Evolutionary conservation across 1,140 invertebrate species (phyloP).

Genomic region (Coenobita brevimanus): DNA sequence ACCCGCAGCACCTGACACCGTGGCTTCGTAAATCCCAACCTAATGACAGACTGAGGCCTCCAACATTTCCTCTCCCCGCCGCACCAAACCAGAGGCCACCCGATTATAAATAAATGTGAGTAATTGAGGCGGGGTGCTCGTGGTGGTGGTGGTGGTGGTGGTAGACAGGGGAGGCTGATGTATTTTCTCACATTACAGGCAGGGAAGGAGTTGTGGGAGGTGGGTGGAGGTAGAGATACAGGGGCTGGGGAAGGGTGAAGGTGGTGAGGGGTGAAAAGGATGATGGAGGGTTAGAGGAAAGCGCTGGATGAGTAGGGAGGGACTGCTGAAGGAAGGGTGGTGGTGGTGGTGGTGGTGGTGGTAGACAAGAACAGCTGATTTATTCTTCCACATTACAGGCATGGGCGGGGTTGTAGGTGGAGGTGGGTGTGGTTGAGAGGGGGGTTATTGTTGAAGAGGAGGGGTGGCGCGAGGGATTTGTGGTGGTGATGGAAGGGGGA

Average conservation of each 20-base stretch:
- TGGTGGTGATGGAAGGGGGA: background rate
- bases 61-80: background rate
- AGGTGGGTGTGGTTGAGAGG: too few species aligned
- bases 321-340: background rate
- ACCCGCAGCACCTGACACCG: too few species aligned
- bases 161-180: constrained; percentile 25
- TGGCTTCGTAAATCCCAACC: too few species aligned
- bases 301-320: too few species aligned
- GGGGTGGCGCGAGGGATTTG: too few species aligned
- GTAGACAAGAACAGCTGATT: too few species aligned
- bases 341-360: too few species aligned
- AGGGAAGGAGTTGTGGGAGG: background rate
- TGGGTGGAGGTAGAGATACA: background rate
- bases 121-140: constrained; percentile 4
- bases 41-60: too few species aligned
- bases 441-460: too few species aligned
- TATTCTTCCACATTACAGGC: too few species aligned
- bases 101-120: constrained; percentile 38
- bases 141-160: background rate
- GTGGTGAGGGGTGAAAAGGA: background rate
- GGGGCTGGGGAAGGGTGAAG: background rate
- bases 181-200: constrained; percentile 40
- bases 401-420: too few species aligned
- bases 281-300: background rate
- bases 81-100: background rate